phyloP scores from a whole-genome alignment of 2,888 invertebrate genomes.

The Coremacera marginata region DNA sequence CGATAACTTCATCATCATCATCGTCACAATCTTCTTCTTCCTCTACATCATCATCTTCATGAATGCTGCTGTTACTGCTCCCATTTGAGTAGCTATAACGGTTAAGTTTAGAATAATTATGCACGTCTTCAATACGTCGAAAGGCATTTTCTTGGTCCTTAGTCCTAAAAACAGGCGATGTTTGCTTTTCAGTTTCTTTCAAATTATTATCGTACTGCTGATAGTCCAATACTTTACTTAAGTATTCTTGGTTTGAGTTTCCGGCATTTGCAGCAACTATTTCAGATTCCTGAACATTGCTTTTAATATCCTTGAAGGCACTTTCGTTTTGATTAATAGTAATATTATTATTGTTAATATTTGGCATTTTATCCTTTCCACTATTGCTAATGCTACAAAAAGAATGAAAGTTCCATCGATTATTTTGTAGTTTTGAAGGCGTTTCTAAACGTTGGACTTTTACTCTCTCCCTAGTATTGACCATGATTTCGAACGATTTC shows the following conservation, averaged over 20 bases:
- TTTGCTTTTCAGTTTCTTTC: slow-evolving; percentile 7
- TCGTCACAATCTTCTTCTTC: slow-evolving; percentile 50
- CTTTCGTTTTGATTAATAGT: slow-evolving; percentile 47
- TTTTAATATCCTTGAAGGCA: slow-evolving; percentile 54
- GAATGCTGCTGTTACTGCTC: slow-evolving; percentile 54
- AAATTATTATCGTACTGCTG: neutral
- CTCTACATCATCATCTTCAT: slow-evolving; percentile 55
- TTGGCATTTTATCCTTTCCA: slow-evolving; percentile 26
- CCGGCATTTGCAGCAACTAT: neutral
- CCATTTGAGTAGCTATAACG: slow-evolving; percentile 52
- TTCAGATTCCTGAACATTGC: neutral
- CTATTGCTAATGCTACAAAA: slow-evolving; percentile 43
- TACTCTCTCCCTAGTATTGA: slow-evolving; percentile 35
- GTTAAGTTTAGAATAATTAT: slow-evolving; percentile 68
- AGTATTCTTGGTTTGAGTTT: neutral
- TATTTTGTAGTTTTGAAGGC: slow-evolving; percentile 49
- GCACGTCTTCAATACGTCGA: slow-evolving; percentile 67
- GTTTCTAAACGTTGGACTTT: slow-evolving; percentile 50
- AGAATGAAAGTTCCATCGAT: slow-evolving; percentile 48
- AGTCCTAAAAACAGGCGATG: slow-evolving; percentile 53
- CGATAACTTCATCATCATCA: slow-evolving; percentile 49
- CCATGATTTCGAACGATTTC: slow-evolving; percentile 13
- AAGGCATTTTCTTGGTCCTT: slow-evolving; percentile 68
- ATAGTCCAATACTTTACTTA: neutral
- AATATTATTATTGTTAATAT: slow-evolving; percentile 37